Evolutionary conservation across 2,113 vertebrate genomes (phyloP).

Genomic region (Ivindomyrus marchei): DNA sequence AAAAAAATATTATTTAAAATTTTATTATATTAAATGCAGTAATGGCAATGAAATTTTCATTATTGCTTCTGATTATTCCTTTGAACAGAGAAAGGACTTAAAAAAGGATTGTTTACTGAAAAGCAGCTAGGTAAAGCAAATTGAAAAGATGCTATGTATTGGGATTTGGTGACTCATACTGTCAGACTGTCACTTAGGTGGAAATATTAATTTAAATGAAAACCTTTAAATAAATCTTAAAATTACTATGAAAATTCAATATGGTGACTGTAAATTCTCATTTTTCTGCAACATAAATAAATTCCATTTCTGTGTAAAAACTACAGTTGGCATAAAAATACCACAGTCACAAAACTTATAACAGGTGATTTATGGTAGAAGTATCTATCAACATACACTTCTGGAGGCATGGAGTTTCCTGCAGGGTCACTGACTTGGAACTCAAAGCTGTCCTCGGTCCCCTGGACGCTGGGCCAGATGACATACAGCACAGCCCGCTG

Average conservation of each 20-base stretch:
- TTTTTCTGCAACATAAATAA: not conserved
- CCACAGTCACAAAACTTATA: not conserved
- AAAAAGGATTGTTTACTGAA: not conserved
- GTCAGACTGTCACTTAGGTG: not conserved
- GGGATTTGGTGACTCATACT: not conserved
- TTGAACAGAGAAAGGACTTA: not conserved
- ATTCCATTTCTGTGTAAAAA: not conserved
- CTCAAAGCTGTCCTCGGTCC: conserved; percentile 58
- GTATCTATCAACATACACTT: conserved; percentile 41
- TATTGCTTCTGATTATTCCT: not conserved
- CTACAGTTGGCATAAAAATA: not conserved
- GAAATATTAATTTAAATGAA: not conserved
- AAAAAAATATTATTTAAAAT: not conserved
- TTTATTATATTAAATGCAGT: not conserved
- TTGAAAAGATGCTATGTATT: not conserved
- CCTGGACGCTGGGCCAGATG: conserved; percentile 47
- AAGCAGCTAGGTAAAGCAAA: not conserved
- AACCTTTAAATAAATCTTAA: not conserved
- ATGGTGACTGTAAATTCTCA: not conserved
- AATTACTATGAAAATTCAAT: not conserved
- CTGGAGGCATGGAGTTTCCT: conserved; percentile 52
- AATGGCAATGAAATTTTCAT: not conserved
- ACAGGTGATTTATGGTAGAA: not conserved
- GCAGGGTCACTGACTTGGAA: conserved; percentile 55
- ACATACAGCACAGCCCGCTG: conserved; percentile 47